phyloP scores from a whole-genome alignment of 2,888 invertebrate species.

The Aethes cnicana region DNA sequence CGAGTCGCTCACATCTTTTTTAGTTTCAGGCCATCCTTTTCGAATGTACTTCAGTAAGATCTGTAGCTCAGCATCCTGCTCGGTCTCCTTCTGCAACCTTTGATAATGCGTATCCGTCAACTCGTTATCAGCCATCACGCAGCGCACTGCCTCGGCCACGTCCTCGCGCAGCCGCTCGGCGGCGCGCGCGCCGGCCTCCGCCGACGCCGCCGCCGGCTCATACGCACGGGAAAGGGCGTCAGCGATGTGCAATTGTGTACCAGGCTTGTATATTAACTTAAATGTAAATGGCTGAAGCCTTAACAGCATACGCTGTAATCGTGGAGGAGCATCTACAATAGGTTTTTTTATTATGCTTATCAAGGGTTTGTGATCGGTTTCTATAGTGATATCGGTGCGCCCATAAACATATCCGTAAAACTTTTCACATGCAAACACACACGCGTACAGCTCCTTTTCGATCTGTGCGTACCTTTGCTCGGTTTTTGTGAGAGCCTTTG shows the following conservation, averaged over 20 bases:
- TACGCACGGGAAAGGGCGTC: slow-evolving; percentile 34
- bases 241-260: slow-evolving; percentile 35
- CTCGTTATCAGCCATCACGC: slow-evolving; percentile 7
- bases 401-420: slow-evolving; percentile 33
- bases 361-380: slow-evolving; percentile 33
- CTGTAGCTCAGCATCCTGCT: slow-evolving; percentile 13
- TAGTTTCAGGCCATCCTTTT: slow-evolving; percentile 4
- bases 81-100: slow-evolving; percentile 26
- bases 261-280: slow-evolving; percentile 35
- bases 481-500: slow-evolving; percentile 15
- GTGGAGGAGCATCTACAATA: slow-evolving; percentile 22
- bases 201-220: slow-evolving; percentile 4
- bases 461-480: slow-evolving; percentile 36
- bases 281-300: slow-evolving; percentile 35
- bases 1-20: not conserved
- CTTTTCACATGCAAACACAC: slow-evolving; percentile 32
- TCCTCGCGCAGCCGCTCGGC: not conserved
- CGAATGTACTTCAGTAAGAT: not conserved
- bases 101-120: slow-evolving; percentile 32
- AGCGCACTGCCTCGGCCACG: slow-evolving; percentile 25
- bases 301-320: slow-evolving; percentile 37
- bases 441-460: slow-evolving; percentile 36
- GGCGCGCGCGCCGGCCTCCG: slow-evolving; percentile 1
- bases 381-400: slow-evolving; percentile 30
- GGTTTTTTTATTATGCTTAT: slow-evolving; percentile 34